Percentiles rank a stretch among this genome's conserved stretches.
These are phyloP conservation scores for Lepilemur septentrionalis DNA, from an alignment of 2,797 vertebrate genomes.

Conservation along the genomic window DNA sequence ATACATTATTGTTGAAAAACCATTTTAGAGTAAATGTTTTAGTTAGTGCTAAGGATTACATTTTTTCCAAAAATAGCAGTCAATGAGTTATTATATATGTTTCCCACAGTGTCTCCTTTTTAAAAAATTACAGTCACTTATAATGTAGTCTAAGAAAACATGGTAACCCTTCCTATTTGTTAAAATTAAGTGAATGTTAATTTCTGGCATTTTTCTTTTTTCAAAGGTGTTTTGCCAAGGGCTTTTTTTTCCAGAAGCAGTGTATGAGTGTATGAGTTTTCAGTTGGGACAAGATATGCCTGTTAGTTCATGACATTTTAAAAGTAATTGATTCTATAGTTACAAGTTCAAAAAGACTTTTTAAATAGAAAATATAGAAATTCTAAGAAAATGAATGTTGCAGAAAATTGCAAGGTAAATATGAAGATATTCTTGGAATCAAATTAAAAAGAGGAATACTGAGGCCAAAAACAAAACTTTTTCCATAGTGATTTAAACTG, in stretches of 20 bases:
- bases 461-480: not conserved
- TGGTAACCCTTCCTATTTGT: not conserved
- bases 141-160: not conserved
- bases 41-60: not conserved
- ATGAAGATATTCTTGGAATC: slow-evolving; percentile 3
- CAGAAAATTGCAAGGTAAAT: not conserved
- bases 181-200: not conserved
- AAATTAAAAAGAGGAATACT: not conserved
- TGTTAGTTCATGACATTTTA: not conserved
- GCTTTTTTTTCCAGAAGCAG: not conserved
- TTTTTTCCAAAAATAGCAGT: not conserved
- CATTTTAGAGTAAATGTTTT: not conserved
- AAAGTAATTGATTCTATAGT: not conserved
- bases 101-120: not conserved
- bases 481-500: not conserved
- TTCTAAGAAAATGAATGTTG: not conserved
- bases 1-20: not conserved
- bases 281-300: not conserved
- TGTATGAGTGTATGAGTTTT: not conserved
- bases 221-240: not conserved
- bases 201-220: not conserved
- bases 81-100: not conserved
- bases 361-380: not conserved
- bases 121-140: not conserved
- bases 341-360: not conserved